Base-by-base conservation (phyloP, 2,888 invertebrate species). In the Sminthurides aquaticus region DNA sequence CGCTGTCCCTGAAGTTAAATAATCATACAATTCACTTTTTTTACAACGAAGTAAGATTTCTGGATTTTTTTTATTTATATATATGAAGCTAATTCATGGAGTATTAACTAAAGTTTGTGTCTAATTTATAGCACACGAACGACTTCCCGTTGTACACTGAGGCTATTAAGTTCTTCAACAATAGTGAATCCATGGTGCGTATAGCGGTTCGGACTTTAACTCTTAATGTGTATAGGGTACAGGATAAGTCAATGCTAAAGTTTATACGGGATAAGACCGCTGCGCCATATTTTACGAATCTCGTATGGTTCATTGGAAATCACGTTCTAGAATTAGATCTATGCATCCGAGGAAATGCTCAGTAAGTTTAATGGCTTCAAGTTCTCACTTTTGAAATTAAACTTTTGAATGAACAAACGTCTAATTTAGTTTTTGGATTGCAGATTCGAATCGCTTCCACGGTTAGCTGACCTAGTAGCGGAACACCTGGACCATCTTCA, bases 131-230 rank as follows among this genome's bases (percentile, higher is more conserved):
- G 92, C 91, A 94, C 77, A 98, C 98, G 62, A 94, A 97, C 81
- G 99, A 99, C 80, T 99, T 99, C 81, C 98, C 99, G 3, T 82
- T 99, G 22, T 98, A 99, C 78, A 98, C 98, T 1, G 99, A 99
- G 81, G 97, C 97, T 43, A 95, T 99, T 68, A 98, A 98, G 80
- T 97, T 99, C 82, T 99, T 98, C 81, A 97, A 99, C 79, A 98
- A 99, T 80, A 88, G 92, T 0, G 99, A 99, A 81, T 91, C 93
- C 48, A 99, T 99, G 99, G 98, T 99, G 43, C 85, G 99, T 57
- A 99, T 99, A 75, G 99, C 99, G 1, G 99, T 99, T 18, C 84
- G 99, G 67, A 99, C 98, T 15, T 85, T 99, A 69, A 96, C 98
- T 0, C 83, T 99, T 52, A 99, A 99, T 80, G 97, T 99, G 0